These are phyloP conservation scores for Synanthedon myopaeformis DNA, from an alignment of 2,888 invertebrate species.

Conservation along the genomic window DNA sequence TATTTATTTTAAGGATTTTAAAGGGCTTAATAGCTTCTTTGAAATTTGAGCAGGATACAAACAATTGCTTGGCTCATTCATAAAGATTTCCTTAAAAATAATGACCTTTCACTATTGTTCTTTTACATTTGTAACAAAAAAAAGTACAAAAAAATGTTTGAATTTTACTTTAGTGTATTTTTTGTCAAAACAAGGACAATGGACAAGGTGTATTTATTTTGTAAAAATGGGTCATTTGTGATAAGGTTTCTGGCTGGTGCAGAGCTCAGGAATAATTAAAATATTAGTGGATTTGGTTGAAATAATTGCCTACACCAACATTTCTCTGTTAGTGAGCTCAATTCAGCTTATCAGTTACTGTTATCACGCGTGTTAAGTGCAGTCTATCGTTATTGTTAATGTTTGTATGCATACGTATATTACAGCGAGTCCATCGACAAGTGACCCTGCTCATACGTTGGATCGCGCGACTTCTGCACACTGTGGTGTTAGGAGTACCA, in stretches of 20 bases:
- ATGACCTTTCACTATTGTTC: no score
- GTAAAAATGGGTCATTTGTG: no score
- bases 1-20: no score
- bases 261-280: not conserved
- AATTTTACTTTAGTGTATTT: no score
- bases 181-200: no score
- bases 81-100: no score
- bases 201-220: no score
- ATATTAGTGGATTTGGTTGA: not conserved
- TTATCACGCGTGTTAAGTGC: slow-evolving; percentile 51
- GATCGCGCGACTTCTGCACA: slow-evolving; percentile 38
- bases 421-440: slow-evolving; percentile 45
- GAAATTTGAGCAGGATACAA: no score
- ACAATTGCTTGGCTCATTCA: no score
- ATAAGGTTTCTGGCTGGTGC: not conserved
- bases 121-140: no score
- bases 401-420: slow-evolving; percentile 21
- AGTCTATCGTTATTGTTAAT: slow-evolving; percentile 46
- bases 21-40: no score
- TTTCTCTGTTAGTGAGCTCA: not conserved
- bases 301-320: slow-evolving; percentile 10
- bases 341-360: slow-evolving; percentile 34
- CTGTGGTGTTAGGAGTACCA: slow-evolving; percentile 30
- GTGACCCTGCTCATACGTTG: slow-evolving; percentile 28
- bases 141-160: no score